A percentile compares a stretch with the other conserved stretches of the same genome.
Conservation (phyloP, 2,113 vertebrate genomes). For the Vulpes ferrilata region DNA sequence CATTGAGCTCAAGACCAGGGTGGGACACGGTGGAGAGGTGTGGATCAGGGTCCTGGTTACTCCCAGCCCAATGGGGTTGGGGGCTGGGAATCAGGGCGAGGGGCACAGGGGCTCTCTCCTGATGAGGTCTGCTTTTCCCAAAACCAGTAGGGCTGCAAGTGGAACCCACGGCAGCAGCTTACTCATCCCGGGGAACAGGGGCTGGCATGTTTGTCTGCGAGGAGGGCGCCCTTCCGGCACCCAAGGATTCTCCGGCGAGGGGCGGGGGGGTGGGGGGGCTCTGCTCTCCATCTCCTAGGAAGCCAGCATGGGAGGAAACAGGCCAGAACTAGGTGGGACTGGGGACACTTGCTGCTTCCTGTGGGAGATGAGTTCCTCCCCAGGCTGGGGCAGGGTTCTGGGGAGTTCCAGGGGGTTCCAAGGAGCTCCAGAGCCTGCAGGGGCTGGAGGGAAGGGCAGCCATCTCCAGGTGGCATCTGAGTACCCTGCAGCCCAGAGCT, state of each 20-base stretch:
- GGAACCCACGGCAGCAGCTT: fast-evolving
- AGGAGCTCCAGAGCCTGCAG: neutral
- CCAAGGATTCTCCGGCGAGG: fast-evolving
- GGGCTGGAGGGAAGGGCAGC: neutral
- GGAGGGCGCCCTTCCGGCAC: neutral
- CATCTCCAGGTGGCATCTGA: no score
- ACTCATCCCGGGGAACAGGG: neutral
- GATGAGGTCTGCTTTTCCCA: neutral
- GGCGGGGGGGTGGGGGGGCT: no score
- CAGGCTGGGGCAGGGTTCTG: neutral
- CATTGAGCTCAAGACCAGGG: neutral
- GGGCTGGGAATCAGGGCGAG: neutral
- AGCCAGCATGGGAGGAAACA: neutral
- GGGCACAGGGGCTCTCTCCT: neutral
- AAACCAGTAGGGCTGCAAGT: neutral
- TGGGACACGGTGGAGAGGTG: neutral
- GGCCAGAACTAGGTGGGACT: no score
- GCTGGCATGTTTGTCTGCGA: neutral
- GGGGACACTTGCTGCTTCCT: neutral
- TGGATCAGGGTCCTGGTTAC: neutral
- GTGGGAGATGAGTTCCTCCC: neutral
- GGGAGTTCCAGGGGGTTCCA: no score
- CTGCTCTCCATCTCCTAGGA: neutral
- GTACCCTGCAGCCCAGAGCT: neutral
- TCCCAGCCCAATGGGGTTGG: neutral